Evolutionary conservation across 2,888 invertebrate genomes (phyloP).

Genomic region (Platycheirus rosarum): DNA sequence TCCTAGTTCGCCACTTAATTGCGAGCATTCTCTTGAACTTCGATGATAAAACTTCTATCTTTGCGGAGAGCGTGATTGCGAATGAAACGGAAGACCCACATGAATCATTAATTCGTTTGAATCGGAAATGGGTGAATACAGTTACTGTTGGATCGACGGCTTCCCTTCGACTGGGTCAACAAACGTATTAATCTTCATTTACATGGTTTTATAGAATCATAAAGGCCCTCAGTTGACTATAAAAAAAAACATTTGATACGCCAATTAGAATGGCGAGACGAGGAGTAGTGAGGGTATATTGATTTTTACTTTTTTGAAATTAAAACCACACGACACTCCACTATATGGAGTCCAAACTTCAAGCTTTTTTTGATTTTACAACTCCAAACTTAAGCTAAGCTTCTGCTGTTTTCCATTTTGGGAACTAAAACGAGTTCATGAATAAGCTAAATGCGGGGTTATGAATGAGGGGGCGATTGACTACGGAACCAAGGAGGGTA

Average conservation of each 20-base stretch:
- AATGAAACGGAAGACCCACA: constrained; percentile 8
- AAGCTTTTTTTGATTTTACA: not conserved
- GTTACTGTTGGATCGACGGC: not conserved
- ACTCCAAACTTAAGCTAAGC: not conserved
- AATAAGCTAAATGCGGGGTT: constrained; percentile 40
- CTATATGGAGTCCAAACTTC: not conserved
- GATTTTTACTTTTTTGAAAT: constrained; percentile 32
- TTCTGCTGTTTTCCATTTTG: constrained; percentile 56
- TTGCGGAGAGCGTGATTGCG: constrained; percentile 32
- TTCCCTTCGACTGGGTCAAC: constrained; percentile 14
- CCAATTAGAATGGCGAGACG: constrained; percentile 6
- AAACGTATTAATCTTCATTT: constrained; percentile 43
- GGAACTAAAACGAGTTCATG: constrained; percentile 61
- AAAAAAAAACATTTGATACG: constrained; percentile 2
- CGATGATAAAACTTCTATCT: constrained; percentile 44
- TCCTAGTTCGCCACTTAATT: constrained; percentile 30
- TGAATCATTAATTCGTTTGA: constrained; percentile 47
- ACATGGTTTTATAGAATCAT: constrained; percentile 13
- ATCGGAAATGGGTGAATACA: not conserved
- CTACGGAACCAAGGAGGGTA: not conserved
- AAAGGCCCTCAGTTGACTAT: not conserved
- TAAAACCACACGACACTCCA: constrained; percentile 21
- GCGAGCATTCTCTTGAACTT: constrained; percentile 8
- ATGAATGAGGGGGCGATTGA: constrained; percentile 51
- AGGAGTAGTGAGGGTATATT: constrained; percentile 7